Evolutionary conservation across 2,113 vertebrate genomes (phyloP).

Genomic region (Castor canadensis): DNA sequence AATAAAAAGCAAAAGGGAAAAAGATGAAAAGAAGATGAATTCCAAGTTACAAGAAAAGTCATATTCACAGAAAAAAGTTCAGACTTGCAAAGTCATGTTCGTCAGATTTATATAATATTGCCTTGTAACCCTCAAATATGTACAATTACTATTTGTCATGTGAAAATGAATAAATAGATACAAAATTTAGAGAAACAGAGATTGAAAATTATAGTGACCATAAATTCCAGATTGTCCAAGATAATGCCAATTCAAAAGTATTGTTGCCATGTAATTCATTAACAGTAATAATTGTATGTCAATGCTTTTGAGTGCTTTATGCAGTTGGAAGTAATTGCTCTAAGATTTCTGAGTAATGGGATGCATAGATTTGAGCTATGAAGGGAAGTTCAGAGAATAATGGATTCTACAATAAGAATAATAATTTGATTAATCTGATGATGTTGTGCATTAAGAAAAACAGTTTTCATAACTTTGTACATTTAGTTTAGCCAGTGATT

Average conservation of each 20-base stretch:
- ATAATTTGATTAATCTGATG: neutral
- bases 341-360: neutral
- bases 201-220: too few species aligned
- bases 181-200: too few species aligned
- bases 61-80: too few species aligned
- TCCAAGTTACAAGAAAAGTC: neutral
- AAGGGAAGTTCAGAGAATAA: constrained; percentile 11
- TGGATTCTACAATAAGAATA: constrained; percentile 4
- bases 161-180: too few species aligned
- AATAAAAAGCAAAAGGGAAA: too few species aligned
- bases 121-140: neutral
- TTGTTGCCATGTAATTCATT: neutral
- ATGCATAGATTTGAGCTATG: neutral
- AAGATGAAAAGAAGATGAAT: neutral
- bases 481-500: neutral
- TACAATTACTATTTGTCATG: neutral
- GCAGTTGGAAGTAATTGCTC: neutral
- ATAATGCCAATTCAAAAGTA: neutral
- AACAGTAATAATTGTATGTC: neutral
- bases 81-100: too few species aligned
- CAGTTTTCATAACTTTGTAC: too few species aligned
- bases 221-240: too few species aligned
- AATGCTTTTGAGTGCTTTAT: neutral
- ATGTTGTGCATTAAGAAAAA: neutral
- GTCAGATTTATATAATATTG: too few species aligned